Conservation (phyloP, 2,888 invertebrate species). For the Axea sp. region DNA sequence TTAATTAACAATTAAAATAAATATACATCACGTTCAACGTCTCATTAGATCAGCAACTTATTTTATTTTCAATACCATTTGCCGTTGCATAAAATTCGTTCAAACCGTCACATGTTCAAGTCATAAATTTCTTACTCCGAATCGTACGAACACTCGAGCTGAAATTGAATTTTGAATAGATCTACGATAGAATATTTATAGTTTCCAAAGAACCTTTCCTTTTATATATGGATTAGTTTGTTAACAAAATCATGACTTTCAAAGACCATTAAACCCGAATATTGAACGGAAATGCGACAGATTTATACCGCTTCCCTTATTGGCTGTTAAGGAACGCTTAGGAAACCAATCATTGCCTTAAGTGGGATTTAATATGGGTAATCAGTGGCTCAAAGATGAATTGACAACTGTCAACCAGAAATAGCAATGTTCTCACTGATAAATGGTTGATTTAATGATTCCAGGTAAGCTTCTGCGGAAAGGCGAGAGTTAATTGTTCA, state of each 20-base stretch:
- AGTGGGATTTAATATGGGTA: too few relatives aligned
- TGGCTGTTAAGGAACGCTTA: too few relatives aligned
- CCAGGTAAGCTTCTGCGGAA: too few relatives aligned
- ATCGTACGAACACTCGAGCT: slow-evolving; percentile 3
- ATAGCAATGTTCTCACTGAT: too few relatives aligned
- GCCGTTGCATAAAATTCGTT: slow-evolving; percentile 9
- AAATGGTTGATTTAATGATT: too few relatives aligned
- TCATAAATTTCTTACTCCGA: slow-evolving; percentile 20
- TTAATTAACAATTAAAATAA: slow-evolving; percentile 5
- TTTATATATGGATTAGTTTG: not conserved
- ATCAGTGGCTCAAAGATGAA: too few relatives aligned
- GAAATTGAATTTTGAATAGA: slow-evolving; percentile 39
- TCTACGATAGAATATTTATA: slow-evolving; percentile 21
- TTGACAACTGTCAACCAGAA: too few relatives aligned
- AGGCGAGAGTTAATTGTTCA: too few relatives aligned
- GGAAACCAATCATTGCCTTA: too few relatives aligned
- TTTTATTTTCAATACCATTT: slow-evolving; percentile 10
- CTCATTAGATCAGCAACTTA: slow-evolving; percentile 11
- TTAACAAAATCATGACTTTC: slow-evolving; percentile 6
- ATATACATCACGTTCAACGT: not conserved
- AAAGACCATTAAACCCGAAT: slow-evolving; percentile 1
- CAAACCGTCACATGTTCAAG: slow-evolving; percentile 32
- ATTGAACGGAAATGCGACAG: too few relatives aligned
- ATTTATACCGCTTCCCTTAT: too few relatives aligned
- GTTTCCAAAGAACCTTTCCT: not conserved